phyloP scores from a whole-genome alignment of 2,113 vertebrate species.

The Camarhynchus parvulus region DNA sequence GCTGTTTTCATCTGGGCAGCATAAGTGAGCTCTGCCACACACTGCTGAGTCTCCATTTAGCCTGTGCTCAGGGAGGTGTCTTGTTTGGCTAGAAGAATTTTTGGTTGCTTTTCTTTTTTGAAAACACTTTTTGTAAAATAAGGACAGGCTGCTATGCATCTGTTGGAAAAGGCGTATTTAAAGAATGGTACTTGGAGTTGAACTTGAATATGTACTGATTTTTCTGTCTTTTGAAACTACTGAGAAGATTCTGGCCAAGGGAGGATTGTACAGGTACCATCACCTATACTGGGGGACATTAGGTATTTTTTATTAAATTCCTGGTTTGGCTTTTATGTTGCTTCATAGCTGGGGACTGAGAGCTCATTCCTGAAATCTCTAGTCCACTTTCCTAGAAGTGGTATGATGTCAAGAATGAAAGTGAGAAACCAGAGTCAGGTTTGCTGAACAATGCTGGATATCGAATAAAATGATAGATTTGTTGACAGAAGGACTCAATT shows the following conservation, averaged over 20 bases:
- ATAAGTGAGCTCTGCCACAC: neutral
- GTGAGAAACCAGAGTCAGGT: neutral
- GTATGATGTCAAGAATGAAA: neutral
- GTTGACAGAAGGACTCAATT: conserved; percentile 32
- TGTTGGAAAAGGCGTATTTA: neutral
- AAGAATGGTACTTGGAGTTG: neutral
- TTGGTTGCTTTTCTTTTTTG: neutral
- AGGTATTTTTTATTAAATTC: neutral
- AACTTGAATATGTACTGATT: neutral
- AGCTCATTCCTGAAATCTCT: neutral
- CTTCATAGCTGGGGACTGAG: neutral
- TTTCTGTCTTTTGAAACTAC: neutral
- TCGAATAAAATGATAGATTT: neutral
- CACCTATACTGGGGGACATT: fast-evolving
- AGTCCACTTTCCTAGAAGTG: neutral
- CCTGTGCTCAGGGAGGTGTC: neutral
- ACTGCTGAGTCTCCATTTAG: neutral
- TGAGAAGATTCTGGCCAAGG: neutral
- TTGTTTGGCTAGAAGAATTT: neutral
- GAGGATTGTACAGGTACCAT: neutral
- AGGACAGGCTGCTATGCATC: neutral
- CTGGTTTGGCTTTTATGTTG: neutral
- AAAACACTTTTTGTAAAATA: neutral
- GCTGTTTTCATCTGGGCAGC: neutral
- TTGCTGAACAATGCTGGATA: neutral